Base-by-base conservation (phyloP, 37 sponge, comb jelly and placozoan genomes). In the Ephydatia muelleri region DNA sequence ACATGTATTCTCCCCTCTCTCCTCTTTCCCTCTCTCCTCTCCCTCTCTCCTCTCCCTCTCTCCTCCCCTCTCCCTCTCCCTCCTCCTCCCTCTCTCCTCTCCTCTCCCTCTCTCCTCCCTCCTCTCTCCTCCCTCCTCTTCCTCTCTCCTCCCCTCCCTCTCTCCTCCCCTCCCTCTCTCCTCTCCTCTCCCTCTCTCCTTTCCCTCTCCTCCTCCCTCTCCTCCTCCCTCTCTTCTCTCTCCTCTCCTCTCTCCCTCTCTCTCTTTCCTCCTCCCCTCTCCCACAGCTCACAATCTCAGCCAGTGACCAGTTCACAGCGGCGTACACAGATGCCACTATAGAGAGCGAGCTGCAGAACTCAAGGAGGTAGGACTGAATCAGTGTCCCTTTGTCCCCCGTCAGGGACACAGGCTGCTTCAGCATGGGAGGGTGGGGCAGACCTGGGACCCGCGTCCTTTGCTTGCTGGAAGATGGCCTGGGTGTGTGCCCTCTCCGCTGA, bases 321-420 rank as follows among this genome's bases (percentile, higher is more conserved):
- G 68, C 26, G n/a, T 73, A 70, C 36, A 91, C 28, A 27, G n/a
- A 25, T 11, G 73, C 73, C 8, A 80, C 40, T 38, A 86, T 40
- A 26, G 70, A 83, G 19, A 86, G 79, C 22, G 83, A 83, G 21
- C 68, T 72, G 72, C 75, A 79, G 57, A 70, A 77, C 80, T 91
- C 91, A 80, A 91, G 67, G 32, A 91, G 73, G 76, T 82, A 83
- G 25, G 80, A 70, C 75, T 82, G 87, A 30, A 78, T 29, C 16
- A 76, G 72, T 0, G 76, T 73, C 25, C 32, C 21, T 33, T 73
- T 69, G 48, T 85, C 85, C 32, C 90, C 90, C 14, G 72, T 75
- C 38, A 90, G 79, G 33, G 85, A 83, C 32, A 85, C 85, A 38
- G 72, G 85, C 80, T 85, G 90, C 64, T 81, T 81, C 22, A 71